phyloP scores from a whole-genome alignment of 2,888 invertebrate genomes.

The Orgyia antiqua region DNA sequence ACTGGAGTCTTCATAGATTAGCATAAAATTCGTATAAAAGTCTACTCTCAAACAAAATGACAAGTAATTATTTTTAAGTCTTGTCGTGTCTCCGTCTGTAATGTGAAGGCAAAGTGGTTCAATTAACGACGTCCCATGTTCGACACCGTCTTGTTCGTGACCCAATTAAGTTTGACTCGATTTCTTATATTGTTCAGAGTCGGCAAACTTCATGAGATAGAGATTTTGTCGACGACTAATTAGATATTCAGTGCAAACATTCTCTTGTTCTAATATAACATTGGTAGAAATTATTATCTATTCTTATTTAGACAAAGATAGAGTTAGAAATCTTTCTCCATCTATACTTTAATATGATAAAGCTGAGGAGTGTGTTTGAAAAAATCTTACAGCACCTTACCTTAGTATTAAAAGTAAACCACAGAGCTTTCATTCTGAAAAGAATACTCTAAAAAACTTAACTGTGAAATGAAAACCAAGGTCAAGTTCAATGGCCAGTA shows the following conservation, averaged over 20 bases:
- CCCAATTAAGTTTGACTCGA: conserved; percentile 58
- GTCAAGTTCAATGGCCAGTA: too few species aligned
- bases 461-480: too few species aligned
- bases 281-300: too few species aligned
- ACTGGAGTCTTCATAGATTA: conserved; percentile 31
- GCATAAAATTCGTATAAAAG: conserved; percentile 45
- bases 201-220: conserved; percentile 27
- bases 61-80: conserved; percentile 55
- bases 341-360: too few species aligned
- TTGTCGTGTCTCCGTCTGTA: conserved; percentile 39
- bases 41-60: conserved; percentile 40
- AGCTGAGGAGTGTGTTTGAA: too few species aligned
- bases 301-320: too few species aligned
- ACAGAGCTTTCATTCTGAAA: too few species aligned
- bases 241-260: conserved; percentile 17
- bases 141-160: conserved; percentile 62
- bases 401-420: too few species aligned
- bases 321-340: too few species aligned
- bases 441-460: too few species aligned
- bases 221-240: conserved; percentile 26
- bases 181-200: conserved; percentile 51
- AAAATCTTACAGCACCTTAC: too few species aligned
- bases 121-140: conserved; percentile 61
- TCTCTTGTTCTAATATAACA: conserved; percentile 3
- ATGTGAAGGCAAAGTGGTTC: conserved; percentile 57